Base-by-base conservation (phyloP, 2,888 invertebrate genomes). In the Drosophila nigricruria region DNA sequence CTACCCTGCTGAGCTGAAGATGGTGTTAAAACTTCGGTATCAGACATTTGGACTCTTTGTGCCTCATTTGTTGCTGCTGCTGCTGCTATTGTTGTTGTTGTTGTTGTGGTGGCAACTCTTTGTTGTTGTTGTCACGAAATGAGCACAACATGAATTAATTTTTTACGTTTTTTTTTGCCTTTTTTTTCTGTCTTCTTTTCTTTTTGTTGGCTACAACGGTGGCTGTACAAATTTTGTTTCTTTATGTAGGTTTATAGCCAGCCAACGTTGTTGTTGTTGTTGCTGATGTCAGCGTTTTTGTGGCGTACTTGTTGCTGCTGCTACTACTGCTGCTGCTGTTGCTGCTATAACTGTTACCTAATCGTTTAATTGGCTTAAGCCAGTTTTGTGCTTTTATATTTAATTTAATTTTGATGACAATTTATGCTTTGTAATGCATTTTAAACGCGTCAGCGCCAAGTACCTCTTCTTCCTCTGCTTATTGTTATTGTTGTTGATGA, bases 281-380 rank as follows among this genome's bases (percentile, higher is more conserved):
- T 47, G 36, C 6, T 47, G 58, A 67, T 77, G 64, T 66, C 70
- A 59, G 61, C 36, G 56, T 60, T 68, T 68, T 65, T 60, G 49
- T 67, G 27, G 43, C n/a, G 43, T 67, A 63, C 54, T 57, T 67
- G 59, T 53, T 80, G 67, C 59, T 43, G 43, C 23, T 25, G 23
- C 20, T 78, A 56, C 59, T 79, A 64, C 58, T 79, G 61, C 47
- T 45, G 50, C 14, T 34, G 34, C 9, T 58, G 50, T 42, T 61
- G 62, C 64, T 76, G 76, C 68, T 81, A 71, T 88, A 84, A 82
- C 82, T 89, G 90, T 89, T 89, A 90, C 91, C 87, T 89, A 90
- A 89, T 89, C 89, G 79, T 90, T 90, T 90, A 90, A 90, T 89
- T 90, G 90, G 90, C 85, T 89, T 88, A 88, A 87, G 85, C 73